Conservation (phyloP, 2,113 vertebrate genomes). For the Pampusana beccarii region DNA sequence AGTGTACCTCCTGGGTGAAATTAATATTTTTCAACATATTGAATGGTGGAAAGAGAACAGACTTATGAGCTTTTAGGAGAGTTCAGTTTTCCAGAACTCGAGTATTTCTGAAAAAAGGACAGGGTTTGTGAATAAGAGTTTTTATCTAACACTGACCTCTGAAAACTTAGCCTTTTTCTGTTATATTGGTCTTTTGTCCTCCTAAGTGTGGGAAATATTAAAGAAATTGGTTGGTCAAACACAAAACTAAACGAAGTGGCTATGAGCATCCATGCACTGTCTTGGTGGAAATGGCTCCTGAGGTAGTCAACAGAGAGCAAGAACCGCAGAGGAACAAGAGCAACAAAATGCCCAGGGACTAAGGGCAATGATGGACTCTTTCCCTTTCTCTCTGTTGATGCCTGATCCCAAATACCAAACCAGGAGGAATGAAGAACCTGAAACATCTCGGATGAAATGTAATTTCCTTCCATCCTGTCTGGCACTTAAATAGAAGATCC, state of each 20-base stretch:
- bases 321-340: background rate
- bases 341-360: background rate
- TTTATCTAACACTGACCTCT: background rate
- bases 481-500: constrained; percentile 18
- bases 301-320: background rate
- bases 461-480: background rate
- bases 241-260: background rate
- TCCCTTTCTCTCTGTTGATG: background rate
- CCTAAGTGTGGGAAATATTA: background rate
- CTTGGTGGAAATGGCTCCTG: background rate
- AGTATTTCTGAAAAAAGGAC: background rate
- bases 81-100: background rate
- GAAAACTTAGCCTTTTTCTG: background rate
- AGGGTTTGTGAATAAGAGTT: background rate
- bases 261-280: background rate
- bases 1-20: background rate
- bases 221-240: background rate
- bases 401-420: background rate
- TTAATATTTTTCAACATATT: background rate
- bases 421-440: background rate
- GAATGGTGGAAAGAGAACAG: background rate
- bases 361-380: background rate
- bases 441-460: background rate
- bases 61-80: background rate
- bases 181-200: background rate